phyloP scores from a whole-genome alignment of 2,888 invertebrate genomes.

The Cataglyphis altisquamis region DNA sequence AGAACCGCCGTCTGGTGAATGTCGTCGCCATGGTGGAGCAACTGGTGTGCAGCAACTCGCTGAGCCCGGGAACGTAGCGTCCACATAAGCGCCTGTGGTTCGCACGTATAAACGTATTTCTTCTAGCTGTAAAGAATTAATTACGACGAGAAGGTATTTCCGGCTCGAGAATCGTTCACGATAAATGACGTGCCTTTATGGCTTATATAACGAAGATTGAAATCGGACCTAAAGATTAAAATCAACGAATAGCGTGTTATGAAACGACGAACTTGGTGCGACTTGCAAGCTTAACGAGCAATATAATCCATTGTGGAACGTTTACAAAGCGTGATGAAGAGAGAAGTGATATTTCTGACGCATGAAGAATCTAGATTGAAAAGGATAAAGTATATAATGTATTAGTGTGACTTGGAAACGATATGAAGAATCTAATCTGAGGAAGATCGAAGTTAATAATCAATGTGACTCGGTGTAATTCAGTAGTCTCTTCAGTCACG shows the following conservation, averaged over 20 bases:
- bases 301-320: not conserved
- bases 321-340: conserved; percentile 1
- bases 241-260: not conserved
- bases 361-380: not conserved
- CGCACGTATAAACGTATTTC: conserved; percentile 3
- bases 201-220: not conserved
- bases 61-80: conserved; percentile 78
- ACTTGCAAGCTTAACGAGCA: not conserved
- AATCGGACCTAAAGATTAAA: not conserved
- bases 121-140: not conserved
- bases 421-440: conserved; percentile 20
- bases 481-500: conserved; percentile 25
- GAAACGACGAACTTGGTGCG: not conserved
- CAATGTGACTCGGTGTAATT: conserved; percentile 13
- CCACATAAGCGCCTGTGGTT: not conserved
- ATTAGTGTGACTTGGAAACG: not conserved
- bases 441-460: not conserved
- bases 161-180: not conserved
- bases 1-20: conserved; percentile 43
- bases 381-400: not conserved
- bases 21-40: conserved; percentile 76
- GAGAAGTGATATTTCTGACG: not conserved
- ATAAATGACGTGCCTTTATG: conserved; percentile 14
- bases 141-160: conserved; percentile 5
- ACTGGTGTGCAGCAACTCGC: conserved; percentile 81